phyloP scores from a whole-genome alignment of 2,888 invertebrate genomes.

The Dynastes tityus region DNA sequence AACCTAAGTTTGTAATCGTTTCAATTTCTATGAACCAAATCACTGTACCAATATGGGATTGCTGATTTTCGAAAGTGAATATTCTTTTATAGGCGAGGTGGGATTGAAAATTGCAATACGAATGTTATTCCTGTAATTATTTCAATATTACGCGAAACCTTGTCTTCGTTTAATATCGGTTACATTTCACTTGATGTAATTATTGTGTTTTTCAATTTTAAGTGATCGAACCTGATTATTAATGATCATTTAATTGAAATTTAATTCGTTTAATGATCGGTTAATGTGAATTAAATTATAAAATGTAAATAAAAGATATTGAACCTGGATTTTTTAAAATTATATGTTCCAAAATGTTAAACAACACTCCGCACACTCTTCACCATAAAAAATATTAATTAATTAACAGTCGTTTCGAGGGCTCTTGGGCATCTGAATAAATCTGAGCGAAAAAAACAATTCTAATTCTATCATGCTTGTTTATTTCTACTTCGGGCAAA shows the following conservation, averaged over 20 bases:
- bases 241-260: background rate
- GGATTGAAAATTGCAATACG: background rate
- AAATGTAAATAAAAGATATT: slow-evolving; percentile 5
- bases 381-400: too few species aligned
- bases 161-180: background rate
- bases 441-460: too few species aligned
- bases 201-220: slow-evolving; percentile 4
- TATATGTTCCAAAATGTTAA: too few species aligned
- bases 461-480: too few species aligned
- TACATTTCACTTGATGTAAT: background rate
- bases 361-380: too few species aligned
- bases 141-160: background rate
- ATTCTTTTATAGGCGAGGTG: background rate
- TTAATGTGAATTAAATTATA: background rate
- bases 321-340: background rate
- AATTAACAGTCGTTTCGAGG: too few species aligned
- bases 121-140: background rate
- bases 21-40: background rate
- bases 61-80: background rate
- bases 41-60: background rate
- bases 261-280: slow-evolving; percentile 2
- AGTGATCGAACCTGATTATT: slow-evolving; percentile 5
- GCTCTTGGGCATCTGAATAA: too few species aligned
- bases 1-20: background rate
- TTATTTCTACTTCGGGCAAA: too few species aligned